phyloP scores from a whole-genome alignment of 2,888 invertebrate species.

The Allygus modestus region DNA sequence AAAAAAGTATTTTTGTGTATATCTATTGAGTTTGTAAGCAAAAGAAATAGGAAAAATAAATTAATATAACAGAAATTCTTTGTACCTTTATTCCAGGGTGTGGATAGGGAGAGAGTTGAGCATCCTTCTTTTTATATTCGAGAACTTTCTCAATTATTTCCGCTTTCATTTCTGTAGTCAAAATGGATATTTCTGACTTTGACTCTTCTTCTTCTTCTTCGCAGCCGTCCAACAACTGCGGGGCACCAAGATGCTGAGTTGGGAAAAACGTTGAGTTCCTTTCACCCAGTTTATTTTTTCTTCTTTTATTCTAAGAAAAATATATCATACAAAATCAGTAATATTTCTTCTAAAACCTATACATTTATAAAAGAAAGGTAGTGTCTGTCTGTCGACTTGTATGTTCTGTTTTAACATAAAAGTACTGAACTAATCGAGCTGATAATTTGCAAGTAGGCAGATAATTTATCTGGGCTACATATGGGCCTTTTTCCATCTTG shows the following conservation, averaged over 20 bases:
- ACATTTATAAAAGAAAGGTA: too few relatives aligned
- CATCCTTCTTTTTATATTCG: slow-evolving; percentile 68
- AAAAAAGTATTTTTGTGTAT: too few relatives aligned
- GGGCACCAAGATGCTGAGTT: slow-evolving; percentile 45
- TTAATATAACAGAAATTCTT: too few relatives aligned
- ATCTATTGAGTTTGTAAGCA: too few relatives aligned
- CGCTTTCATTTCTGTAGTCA: slow-evolving; percentile 52
- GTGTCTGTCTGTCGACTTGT: too few relatives aligned
- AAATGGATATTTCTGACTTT: not conserved
- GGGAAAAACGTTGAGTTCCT: slow-evolving; percentile 56
- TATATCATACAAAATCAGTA: not conserved
- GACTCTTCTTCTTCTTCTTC: slow-evolving; percentile 56
- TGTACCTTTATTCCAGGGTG: slow-evolving; percentile 67
- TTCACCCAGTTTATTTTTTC: not conserved
- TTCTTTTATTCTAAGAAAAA: slow-evolving; percentile 23
- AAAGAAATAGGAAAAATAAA: too few relatives aligned
- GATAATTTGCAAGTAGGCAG: too few relatives aligned
- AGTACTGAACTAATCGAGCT: too few relatives aligned
- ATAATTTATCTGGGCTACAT: too few relatives aligned
- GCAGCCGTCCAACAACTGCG: slow-evolving; percentile 18
- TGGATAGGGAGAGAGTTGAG: slow-evolving; percentile 67
- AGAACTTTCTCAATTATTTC: slow-evolving; percentile 70
- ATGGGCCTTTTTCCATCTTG: too few relatives aligned
- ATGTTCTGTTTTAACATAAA: too few relatives aligned
- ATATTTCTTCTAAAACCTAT: not conserved